Evolutionary conservation across 1,140 invertebrate genomes (phyloP).

Genomic region (Papilio dardanus): DNA sequence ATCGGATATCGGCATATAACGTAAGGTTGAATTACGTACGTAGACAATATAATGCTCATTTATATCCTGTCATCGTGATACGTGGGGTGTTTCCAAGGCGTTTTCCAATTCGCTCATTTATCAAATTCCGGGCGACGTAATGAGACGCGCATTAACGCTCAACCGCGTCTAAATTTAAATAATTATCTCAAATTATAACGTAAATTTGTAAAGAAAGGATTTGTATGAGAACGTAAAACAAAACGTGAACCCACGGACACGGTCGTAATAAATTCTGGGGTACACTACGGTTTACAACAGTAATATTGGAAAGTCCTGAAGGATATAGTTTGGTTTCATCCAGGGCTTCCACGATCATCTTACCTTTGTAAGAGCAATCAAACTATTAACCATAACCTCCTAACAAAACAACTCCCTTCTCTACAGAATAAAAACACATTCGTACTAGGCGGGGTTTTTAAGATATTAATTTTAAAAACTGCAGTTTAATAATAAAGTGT

Average conservation of each 20-base stretch:
- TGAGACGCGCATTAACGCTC: slow-evolving; percentile 71
- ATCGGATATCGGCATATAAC: slow-evolving; percentile 65
- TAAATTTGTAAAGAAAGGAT: slow-evolving; percentile 16
- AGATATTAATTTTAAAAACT: slow-evolving; percentile 4
- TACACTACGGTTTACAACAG: background rate
- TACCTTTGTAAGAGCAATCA: no score
- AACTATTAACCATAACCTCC: background rate
- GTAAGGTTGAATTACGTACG: slow-evolving; percentile 71
- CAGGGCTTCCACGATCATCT: no score
- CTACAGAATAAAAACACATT: background rate
- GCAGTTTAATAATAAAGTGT: slow-evolving; percentile 13
- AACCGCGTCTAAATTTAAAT: slow-evolving; percentile 42
- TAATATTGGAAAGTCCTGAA: background rate
- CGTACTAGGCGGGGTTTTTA: background rate
- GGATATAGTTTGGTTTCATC: no score
- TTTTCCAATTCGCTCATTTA: slow-evolving; percentile 79
- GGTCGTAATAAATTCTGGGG: background rate
- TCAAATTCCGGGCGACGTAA: slow-evolving; percentile 72
- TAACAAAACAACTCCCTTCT: background rate
- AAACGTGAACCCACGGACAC: background rate
- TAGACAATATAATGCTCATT: slow-evolving; percentile 79
- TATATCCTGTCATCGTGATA: slow-evolving; percentile 77
- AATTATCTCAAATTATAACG: slow-evolving; percentile 35
- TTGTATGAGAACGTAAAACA: background rate
- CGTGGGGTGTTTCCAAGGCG: slow-evolving; percentile 72